These are phyloP conservation scores for Tetranychus piercei DNA, from an alignment of 2,888 invertebrate genomes.

Conservation along the genomic window DNA sequence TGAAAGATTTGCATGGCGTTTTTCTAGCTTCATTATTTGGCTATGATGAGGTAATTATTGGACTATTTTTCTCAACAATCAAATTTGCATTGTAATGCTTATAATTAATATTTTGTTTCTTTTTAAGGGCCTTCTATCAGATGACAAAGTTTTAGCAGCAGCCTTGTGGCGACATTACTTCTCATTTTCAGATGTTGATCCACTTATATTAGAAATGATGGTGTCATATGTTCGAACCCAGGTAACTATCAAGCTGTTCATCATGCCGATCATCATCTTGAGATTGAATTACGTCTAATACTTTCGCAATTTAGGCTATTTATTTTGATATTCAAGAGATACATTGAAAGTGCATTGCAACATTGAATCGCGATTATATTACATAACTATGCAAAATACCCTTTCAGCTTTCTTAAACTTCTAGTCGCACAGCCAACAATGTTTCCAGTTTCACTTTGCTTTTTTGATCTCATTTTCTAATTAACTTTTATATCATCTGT, in stretches of 20 bases:
- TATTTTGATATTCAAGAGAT: too few relatives aligned
- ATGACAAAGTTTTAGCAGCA: constrained; percentile 53
- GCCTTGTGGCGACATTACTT: constrained; percentile 72
- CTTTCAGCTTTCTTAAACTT: too few relatives aligned
- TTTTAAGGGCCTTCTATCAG: constrained; percentile 45
- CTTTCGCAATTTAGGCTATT: too few relatives aligned
- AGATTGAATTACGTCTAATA: too few relatives aligned
- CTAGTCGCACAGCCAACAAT: background rate
- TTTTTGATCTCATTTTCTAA: background rate
- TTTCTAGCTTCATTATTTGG: constrained; percentile 63
- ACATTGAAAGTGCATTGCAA: too few relatives aligned
- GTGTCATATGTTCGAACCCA: constrained; percentile 58
- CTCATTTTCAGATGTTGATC: constrained; percentile 42
- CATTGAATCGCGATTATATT: too few relatives aligned
- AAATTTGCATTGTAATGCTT: background rate
- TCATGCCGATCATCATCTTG: background rate
- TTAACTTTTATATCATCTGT: background rate
- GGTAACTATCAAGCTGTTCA: constrained; percentile 34
- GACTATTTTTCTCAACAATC: background rate
- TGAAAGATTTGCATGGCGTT: constrained; percentile 48
- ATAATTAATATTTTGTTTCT: constrained; percentile 6
- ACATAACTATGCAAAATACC: too few relatives aligned
- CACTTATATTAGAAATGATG: constrained; percentile 47
- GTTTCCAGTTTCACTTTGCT: background rate
- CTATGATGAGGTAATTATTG: constrained; percentile 49